Evolutionary conservation across 2,888 invertebrate genomes (phyloP).

Genomic region (Cerastis leucographa): DNA sequence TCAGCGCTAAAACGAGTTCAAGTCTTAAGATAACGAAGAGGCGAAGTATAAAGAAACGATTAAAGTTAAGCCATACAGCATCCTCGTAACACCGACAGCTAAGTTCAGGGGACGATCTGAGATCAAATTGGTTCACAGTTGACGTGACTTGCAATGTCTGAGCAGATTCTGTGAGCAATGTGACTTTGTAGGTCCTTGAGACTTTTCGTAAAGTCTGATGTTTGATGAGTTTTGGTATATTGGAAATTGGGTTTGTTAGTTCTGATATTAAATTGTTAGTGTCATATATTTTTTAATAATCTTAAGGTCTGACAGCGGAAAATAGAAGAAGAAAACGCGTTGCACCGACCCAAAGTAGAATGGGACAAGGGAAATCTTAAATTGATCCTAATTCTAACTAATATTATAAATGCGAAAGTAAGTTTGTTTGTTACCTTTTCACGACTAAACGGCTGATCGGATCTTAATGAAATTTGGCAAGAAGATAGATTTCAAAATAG

Average conservation of each 20-base stretch:
- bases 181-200: neutral
- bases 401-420: no score
- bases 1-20: neutral
- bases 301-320: no score
- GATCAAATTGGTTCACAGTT: slow-evolving; percentile 34
- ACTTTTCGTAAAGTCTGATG: neutral
- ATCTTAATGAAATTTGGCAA: no score
- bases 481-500: no score
- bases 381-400: no score
- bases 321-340: no score
- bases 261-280: neutral
- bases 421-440: no score
- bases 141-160: slow-evolving; percentile 22
- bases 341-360: no score
- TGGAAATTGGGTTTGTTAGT: neutral
- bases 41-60: slow-evolving; percentile 16
- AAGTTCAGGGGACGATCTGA: slow-evolving; percentile 16
- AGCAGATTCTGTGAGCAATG: neutral
- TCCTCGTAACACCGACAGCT: slow-evolving; percentile 23
- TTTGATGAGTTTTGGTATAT: neutral
- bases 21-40: slow-evolving; percentile 11
- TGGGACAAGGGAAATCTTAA: no score
- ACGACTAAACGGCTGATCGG: no score
- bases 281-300: no score
- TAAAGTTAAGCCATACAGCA: slow-evolving; percentile 22